Conservation (phyloP, 1,140 invertebrate species). For the Agrypnia vestita region DNA sequence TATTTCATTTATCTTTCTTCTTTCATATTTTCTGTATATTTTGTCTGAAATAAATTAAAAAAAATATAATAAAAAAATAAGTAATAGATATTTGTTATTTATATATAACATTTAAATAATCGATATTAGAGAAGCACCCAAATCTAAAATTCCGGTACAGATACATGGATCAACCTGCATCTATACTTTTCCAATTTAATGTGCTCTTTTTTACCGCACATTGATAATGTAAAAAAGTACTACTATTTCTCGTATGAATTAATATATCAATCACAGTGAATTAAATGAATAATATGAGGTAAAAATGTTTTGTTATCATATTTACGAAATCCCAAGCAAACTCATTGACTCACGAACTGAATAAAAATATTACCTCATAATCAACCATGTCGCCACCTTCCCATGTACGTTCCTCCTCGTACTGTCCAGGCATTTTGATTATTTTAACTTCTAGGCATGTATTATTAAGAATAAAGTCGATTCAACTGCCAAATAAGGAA, state of each 20-base stretch:
- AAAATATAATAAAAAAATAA: too few relatives aligned
- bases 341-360: background rate
- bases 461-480: background rate
- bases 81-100: too few relatives aligned
- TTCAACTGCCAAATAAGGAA: background rate
- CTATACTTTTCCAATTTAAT: background rate
- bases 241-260: background rate
- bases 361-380: slow-evolving; percentile 51
- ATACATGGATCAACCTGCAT: background rate
- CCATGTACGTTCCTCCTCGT: slow-evolving; percentile 55
- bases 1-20: too few relatives aligned
- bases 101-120: too few relatives aligned
- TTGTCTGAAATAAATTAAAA: too few relatives aligned
- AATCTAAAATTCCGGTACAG: too few relatives aligned
- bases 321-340: background rate
- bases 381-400: slow-evolving; percentile 55
- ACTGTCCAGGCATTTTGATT: slow-evolving; percentile 55
- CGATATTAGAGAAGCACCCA: too few relatives aligned
- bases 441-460: background rate
- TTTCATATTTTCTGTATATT: too few relatives aligned
- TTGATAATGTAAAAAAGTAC: background rate
- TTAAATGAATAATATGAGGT: background rate
- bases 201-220: background rate
- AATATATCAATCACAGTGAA: background rate
- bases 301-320: background rate